These are phyloP conservation scores for Alligator sinensis DNA, from an alignment of 2,113 vertebrate genomes.

Conservation along the genomic window DNA sequence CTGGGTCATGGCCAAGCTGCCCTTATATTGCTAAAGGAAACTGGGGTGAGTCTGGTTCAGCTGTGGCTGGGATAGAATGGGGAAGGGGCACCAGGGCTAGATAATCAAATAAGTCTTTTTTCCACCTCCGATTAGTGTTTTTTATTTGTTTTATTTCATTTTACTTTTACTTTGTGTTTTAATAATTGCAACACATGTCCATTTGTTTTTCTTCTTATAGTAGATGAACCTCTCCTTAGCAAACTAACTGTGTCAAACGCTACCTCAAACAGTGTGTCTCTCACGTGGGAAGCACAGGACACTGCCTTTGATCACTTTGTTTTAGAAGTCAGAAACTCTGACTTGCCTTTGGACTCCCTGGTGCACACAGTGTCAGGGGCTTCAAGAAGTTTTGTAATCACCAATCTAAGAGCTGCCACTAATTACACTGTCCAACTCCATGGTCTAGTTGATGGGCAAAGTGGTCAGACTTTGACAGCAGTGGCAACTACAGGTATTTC, in stretches of 20 bases:
- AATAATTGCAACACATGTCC: slow-evolving; percentile 64
- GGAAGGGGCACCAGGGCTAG: not conserved
- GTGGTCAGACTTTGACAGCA: slow-evolving; percentile 78
- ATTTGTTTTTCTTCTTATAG: slow-evolving; percentile 82
- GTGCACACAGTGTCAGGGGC: slow-evolving; percentile 76
- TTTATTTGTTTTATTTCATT: not conserved
- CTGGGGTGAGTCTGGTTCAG: not conserved
- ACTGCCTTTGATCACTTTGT: slow-evolving; percentile 88
- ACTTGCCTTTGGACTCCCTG: slow-evolving; percentile 82
- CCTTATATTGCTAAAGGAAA: not conserved
- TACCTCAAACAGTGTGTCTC: slow-evolving; percentile 86
- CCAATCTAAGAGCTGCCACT: slow-evolving; percentile 83
- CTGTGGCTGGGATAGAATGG: not conserved
- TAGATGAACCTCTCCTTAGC: slow-evolving; percentile 86
- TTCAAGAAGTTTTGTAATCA: slow-evolving; percentile 77
- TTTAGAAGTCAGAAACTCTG: slow-evolving; percentile 88
- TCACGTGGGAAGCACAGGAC: slow-evolving; percentile 83
- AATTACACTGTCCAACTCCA: slow-evolving; percentile 86
- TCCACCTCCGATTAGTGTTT: rapidly evolving
- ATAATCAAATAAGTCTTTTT: not conserved
- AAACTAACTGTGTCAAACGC: slow-evolving; percentile 86
- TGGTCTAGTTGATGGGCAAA: slow-evolving; percentile 79
- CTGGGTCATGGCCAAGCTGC: not conserved
- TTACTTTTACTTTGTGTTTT: slow-evolving; percentile 26
- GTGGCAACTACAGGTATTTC: slow-evolving; percentile 86